phyloP scores from a whole-genome alignment of 2,113 vertebrate species.

The Callopanchax toddi region DNA sequence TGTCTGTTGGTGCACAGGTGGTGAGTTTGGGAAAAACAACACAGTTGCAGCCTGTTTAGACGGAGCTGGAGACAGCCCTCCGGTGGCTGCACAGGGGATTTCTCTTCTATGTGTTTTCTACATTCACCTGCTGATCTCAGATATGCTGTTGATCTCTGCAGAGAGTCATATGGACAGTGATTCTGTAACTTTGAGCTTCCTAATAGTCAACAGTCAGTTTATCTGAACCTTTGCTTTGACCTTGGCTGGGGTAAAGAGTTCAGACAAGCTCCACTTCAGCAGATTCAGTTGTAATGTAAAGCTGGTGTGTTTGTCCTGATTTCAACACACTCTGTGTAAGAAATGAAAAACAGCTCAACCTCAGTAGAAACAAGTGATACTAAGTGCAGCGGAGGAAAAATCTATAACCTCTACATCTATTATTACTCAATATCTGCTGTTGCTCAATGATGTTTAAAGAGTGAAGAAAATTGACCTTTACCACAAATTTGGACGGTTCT shows the following conservation, averaged over 20 bases:
- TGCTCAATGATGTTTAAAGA: background rate
- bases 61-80: constrained; percentile 38
- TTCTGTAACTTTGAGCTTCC: constrained; percentile 10
- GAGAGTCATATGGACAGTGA: background rate
- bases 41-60: background rate
- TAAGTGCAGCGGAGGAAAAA: background rate
- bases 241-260: constrained; percentile 37
- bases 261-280: constrained; percentile 11
- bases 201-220: constrained; percentile 27
- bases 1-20: constrained; percentile 65
- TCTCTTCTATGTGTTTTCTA: too few species aligned
- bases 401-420: background rate
- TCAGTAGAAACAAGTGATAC: background rate
- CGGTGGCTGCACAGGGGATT: constrained; percentile 37
- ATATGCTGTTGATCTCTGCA: background rate
- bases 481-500: background rate
- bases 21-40: constrained; percentile 3
- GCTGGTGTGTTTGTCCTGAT: constrained; percentile 27
- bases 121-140: background rate
- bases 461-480: background rate
- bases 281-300: background rate
- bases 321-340: constrained; percentile 21
- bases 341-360: background rate
- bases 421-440: background rate
- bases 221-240: constrained; percentile 32